phyloP scores from a whole-genome alignment of 37 sponge, comb jelly and placozoan genomes.

The Tethya wilhelma region DNA sequence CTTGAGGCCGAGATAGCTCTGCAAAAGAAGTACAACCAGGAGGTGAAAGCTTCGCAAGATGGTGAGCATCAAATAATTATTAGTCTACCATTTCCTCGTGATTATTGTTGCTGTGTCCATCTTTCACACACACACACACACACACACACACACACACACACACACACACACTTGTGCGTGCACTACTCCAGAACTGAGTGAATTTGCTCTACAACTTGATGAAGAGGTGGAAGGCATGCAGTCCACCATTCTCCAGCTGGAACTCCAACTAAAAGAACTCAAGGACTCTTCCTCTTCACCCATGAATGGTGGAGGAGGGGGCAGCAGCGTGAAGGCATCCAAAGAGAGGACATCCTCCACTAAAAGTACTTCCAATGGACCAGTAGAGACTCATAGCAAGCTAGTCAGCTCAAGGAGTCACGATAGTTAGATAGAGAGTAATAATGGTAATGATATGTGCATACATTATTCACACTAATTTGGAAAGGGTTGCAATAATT shows the following conservation, averaged over 20 bases:
- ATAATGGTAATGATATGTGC: too few relatives aligned
- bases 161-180: too few relatives aligned
- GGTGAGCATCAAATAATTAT: constrained; percentile 19
- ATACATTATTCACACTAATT: too few relatives aligned
- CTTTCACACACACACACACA: background rate
- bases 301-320: background rate
- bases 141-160: background rate
- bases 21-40: constrained; percentile 85
- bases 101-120: background rate
- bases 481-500: too few relatives aligned
- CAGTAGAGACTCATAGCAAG: constrained; percentile 34
- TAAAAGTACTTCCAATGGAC: constrained; percentile 24
- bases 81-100: background rate
- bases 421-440: too few relatives aligned
- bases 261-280: constrained; percentile 38
- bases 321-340: background rate
- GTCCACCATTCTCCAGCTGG: constrained; percentile 32
- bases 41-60: constrained; percentile 70
- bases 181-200: constrained; percentile 69
- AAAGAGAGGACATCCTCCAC: constrained; percentile 13
- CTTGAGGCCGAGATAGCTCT: constrained; percentile 92
- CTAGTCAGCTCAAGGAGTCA: too few relatives aligned
- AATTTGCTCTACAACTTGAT: constrained; percentile 86
- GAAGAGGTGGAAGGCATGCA: constrained; percentile 87
- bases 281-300: background rate